Percentiles rank a stretch among this genome's conserved stretches.
Conservation (phyloP, 2,113 vertebrate species). For the Siphamia tubifer region DNA sequence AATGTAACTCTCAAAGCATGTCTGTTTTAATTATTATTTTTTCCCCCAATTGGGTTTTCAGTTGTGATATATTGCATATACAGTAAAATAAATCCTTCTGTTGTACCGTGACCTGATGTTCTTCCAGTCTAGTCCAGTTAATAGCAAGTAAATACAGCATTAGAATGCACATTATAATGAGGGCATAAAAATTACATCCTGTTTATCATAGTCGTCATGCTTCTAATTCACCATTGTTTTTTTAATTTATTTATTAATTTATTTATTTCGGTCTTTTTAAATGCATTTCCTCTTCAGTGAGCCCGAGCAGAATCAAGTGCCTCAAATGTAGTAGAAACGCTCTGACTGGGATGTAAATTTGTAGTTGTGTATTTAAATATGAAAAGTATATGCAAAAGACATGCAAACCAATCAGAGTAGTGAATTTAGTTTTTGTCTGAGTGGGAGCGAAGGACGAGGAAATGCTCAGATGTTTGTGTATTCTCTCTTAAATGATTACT, state of each 20-base stretch:
- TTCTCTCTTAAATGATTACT: background rate
- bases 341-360: constrained; percentile 22
- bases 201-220: too few relatives aligned
- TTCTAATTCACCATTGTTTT: too few relatives aligned
- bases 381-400: constrained; percentile 42
- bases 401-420: constrained; percentile 43
- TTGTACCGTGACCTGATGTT: background rate
- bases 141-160: too few relatives aligned
- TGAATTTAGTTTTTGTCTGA: too few relatives aligned
- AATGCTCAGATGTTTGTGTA: too few relatives aligned
- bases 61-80: too few relatives aligned
- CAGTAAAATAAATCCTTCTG: too few relatives aligned
- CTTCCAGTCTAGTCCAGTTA: too few relatives aligned
- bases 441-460: background rate
- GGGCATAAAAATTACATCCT: background rate
- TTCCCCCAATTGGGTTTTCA: background rate
- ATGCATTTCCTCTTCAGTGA: background rate
- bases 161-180: background rate
- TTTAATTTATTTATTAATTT: background rate
- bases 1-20: too few relatives aligned
- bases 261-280: too few relatives aligned
- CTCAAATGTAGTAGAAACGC: background rate
- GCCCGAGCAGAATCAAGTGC: background rate
- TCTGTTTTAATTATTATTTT: too few relatives aligned
- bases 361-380: constrained; percentile 54